Conservation (phyloP, 2,797 vertebrate genomes). For the Chrysocyon brachyurus region DNA sequence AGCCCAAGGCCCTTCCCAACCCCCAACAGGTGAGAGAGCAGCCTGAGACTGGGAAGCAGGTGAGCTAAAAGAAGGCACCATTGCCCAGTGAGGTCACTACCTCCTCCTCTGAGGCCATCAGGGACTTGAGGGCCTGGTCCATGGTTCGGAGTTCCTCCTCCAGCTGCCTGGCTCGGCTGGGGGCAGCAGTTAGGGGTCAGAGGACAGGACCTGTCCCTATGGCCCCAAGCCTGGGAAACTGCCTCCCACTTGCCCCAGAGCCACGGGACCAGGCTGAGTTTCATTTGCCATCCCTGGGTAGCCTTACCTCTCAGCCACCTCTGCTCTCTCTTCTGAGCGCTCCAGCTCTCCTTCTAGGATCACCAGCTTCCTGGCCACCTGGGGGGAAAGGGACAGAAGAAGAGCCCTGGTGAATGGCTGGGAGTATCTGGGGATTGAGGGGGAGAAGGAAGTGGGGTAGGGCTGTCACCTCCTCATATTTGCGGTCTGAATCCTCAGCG, state of each 20-base stretch:
- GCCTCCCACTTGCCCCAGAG: not conserved
- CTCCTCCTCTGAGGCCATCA: constrained; percentile 99
- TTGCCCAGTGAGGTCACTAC: constrained; percentile 90
- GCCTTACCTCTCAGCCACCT: constrained; percentile 97
- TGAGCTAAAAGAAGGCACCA: constrained; percentile 71
- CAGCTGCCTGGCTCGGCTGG: constrained; percentile 95
- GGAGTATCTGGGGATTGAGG: not conserved
- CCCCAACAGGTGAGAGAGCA: constrained; percentile 63
- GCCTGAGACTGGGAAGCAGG: constrained; percentile 74
- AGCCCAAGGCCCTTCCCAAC: constrained; percentile 1
- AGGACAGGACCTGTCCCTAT: constrained; percentile 69
- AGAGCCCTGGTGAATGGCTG: accelerated
- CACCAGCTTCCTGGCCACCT: constrained; percentile 98
- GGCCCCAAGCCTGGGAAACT: constrained; percentile 55
- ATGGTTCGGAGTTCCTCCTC: constrained; percentile 97
- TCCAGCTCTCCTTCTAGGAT: constrained; percentile 98
- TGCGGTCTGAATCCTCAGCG: constrained; percentile 97
- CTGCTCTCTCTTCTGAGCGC: constrained; percentile 97
- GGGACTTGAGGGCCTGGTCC: constrained; percentile 98
- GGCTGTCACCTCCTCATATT: constrained; percentile 96
- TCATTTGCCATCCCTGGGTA: not conserved
- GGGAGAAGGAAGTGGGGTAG: not conserved
- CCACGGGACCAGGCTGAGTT: not conserved
- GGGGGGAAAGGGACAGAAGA: not conserved
- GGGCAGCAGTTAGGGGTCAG: constrained; percentile 83